Evolutionary conservation across 2,113 vertebrate species (phyloP).

Genomic region (Falcunculus frontatus): DNA sequence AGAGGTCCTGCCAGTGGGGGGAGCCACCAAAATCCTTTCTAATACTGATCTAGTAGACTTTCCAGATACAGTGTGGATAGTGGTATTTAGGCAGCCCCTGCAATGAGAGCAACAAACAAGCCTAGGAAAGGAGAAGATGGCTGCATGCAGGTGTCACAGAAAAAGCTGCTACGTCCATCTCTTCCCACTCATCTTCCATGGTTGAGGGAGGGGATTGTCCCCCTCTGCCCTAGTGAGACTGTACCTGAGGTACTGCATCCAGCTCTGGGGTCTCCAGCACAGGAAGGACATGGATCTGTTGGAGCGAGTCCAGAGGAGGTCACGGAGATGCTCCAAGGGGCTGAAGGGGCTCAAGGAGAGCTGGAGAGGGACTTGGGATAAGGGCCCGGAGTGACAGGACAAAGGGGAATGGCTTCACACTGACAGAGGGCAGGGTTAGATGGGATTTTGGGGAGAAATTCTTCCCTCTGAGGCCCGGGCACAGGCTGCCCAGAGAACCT

Average conservation of each 20-base stretch:
- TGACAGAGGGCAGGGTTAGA: not conserved
- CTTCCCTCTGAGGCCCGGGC: not conserved
- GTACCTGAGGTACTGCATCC: not conserved
- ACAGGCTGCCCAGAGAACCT: not conserved
- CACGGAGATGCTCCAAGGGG: not conserved
- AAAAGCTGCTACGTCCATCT: not conserved
- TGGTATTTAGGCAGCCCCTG: not conserved
- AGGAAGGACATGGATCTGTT: not conserved
- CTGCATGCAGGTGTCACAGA: not conserved
- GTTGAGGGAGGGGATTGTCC: not conserved
- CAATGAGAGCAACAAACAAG: not conserved
- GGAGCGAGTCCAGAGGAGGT: not conserved
- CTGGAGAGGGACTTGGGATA: not conserved
- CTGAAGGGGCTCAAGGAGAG: not conserved
- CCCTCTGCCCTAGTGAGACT: not conserved
- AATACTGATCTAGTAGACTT: not conserved
- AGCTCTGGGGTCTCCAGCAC: not conserved
- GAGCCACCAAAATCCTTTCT: not conserved
- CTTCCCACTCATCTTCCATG: not conserved
- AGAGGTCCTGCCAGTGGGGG: accelerated
- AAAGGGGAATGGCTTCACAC: not conserved
- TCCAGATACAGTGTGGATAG: not conserved
- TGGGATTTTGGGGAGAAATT: not conserved
- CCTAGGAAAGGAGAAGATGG: not conserved
- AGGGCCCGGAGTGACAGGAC: not conserved